These are phyloP conservation scores for Syngnathoides biaculeatus DNA, from an alignment of 2,113 vertebrate genomes.

Conservation along the genomic window DNA sequence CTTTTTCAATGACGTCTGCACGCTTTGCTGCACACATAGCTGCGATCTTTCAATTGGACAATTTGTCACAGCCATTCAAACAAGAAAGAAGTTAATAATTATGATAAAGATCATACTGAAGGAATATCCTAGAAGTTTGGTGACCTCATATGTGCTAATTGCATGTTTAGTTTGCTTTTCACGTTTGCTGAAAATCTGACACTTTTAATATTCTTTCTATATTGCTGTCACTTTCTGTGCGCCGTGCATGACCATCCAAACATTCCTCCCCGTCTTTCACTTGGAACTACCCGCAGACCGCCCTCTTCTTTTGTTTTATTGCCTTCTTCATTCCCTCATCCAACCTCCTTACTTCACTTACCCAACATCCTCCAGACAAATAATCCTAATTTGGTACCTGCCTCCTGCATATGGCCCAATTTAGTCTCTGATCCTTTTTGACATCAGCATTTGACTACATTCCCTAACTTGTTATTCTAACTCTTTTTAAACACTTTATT, in stretches of 20 bases:
- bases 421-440: conserved; percentile 18
- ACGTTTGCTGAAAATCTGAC: conserved; percentile 17
- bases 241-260: conserved; percentile 28
- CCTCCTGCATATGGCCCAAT: conserved; percentile 34
- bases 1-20: background rate
- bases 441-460: conserved; percentile 2
- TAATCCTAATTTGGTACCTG: conserved; percentile 14
- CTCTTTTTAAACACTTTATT: too few relatives aligned
- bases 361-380: conserved; percentile 25
- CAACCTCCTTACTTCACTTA: conserved; percentile 27
- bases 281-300: conserved; percentile 54
- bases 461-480: background rate
- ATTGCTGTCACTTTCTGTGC: conserved; percentile 19
- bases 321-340: conserved; percentile 38
- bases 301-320: conserved; percentile 39
- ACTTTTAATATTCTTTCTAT: conserved; percentile 1
- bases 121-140: background rate
- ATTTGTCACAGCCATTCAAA: conserved; percentile 4
- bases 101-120: background rate
- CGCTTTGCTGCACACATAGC: background rate
- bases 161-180: background rate
- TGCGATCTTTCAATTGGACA: conserved; percentile 32
- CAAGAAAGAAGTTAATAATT: conserved; percentile 8
- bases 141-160: background rate
- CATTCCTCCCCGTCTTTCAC: conserved; percentile 66